phyloP scores from a whole-genome alignment of 2,888 invertebrate genomes.

The Endomychus coccineus region DNA sequence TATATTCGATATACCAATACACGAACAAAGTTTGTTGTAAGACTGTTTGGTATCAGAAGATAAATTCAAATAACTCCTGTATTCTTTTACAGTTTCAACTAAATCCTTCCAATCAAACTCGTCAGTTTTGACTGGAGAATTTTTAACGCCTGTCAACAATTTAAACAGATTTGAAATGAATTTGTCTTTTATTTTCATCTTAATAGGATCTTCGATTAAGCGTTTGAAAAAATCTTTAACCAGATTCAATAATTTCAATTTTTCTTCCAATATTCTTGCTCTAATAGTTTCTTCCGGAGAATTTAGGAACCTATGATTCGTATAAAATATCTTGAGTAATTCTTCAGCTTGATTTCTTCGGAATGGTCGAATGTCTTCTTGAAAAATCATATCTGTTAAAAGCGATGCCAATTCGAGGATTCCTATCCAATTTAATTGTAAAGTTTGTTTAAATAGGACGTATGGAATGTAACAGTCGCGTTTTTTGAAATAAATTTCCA shows the following conservation, averaged over 20 bases:
- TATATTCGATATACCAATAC: constrained; percentile 39
- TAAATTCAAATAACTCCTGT: constrained; percentile 38
- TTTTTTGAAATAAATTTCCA: constrained; percentile 55
- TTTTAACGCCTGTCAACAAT: constrained; percentile 48
- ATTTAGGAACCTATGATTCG: constrained; percentile 48
- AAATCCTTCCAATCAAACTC: constrained; percentile 43
- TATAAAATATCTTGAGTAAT: constrained; percentile 57
- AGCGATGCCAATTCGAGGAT: constrained; percentile 53
- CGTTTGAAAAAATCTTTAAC: constrained; percentile 41
- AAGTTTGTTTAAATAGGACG: constrained; percentile 56
- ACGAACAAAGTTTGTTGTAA: constrained; percentile 43
- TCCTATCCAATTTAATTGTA: constrained; percentile 60
- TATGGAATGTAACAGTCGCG: constrained; percentile 59
- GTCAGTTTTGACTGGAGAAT: constrained; percentile 35
- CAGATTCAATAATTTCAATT: constrained; percentile 45
- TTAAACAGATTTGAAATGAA: constrained; percentile 50
- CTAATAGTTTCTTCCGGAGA: constrained; percentile 29
- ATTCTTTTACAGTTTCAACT: constrained; percentile 37
- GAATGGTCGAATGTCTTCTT: constrained; percentile 54
- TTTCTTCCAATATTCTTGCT: constrained; percentile 40
- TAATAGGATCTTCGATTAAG: constrained; percentile 34
- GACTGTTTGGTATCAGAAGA: constrained; percentile 44
- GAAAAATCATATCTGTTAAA: constrained; percentile 55
- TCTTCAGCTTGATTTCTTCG: constrained; percentile 61
- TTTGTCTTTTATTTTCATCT: constrained; percentile 49